A percentile compares a stretch with the other conserved stretches of the same genome.
phyloP scores from a whole-genome alignment of 2,797 vertebrate genomes.

The Cercopithecus petaurista region DNA sequence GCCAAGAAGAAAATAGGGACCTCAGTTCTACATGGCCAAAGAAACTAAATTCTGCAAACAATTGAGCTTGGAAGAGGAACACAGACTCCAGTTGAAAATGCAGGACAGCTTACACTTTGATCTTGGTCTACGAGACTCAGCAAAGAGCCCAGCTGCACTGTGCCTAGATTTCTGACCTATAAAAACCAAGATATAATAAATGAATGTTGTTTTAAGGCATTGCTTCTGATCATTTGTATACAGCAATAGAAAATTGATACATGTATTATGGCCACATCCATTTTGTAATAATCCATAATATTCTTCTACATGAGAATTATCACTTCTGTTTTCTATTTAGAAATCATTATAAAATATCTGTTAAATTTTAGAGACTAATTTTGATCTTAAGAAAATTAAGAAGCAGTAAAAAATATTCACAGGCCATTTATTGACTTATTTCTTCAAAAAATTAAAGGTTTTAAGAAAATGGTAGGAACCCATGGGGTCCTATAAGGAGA shows the following conservation, averaged over 20 bases:
- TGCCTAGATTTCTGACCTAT: not conserved
- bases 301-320: not conserved
- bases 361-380: not conserved
- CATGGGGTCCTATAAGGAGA: not conserved
- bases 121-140: not conserved
- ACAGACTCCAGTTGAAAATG: not conserved
- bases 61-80: not conserved
- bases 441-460: not conserved
- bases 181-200: not conserved
- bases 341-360: not conserved
- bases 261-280: not conserved
- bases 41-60: not conserved
- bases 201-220: not conserved
- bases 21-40: not conserved
- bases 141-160: not conserved
- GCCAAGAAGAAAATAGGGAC: not conserved
- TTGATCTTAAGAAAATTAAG: not conserved
- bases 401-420: not conserved
- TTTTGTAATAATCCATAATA: not conserved
- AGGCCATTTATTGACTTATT: not conserved
- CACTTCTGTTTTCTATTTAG: not conserved
- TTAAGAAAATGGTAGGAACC: not conserved
- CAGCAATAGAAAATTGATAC: not conserved
- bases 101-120: not conserved
- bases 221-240: not conserved